Evolutionary conservation across 2,797 vertebrate species (phyloP).

Genomic region (Aphelocoma californica): DNA sequence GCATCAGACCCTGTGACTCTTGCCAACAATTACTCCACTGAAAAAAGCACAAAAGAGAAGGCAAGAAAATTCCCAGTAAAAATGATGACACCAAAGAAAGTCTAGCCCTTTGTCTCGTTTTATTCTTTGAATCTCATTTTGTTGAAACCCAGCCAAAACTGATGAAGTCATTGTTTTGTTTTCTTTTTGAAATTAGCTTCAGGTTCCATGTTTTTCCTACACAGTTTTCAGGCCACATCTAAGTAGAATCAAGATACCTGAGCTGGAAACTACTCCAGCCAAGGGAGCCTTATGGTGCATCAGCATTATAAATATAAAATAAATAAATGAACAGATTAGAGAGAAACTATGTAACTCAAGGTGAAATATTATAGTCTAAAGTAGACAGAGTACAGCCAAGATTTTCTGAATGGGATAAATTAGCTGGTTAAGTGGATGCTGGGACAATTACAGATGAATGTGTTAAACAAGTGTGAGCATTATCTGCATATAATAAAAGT

Average conservation of each 20-base stretch:
- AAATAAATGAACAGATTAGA: not conserved
- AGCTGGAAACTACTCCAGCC: not conserved
- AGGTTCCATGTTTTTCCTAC: not conserved
- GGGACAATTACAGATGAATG: not conserved
- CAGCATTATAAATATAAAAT: not conserved
- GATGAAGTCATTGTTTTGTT: slow-evolving; percentile 66
- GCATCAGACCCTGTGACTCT: slow-evolving; percentile 33
- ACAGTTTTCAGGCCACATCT: not conserved
- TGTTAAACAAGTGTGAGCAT: not conserved
- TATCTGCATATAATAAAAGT: not conserved
- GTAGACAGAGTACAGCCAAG: not conserved
- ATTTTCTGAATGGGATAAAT: not conserved
- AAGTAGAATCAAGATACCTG: not conserved
- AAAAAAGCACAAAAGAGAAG: slow-evolving; percentile 49
- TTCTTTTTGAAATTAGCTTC: slow-evolving; percentile 51
- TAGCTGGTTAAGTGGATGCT: not conserved
- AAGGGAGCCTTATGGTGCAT: not conserved
- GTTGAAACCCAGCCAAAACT: slow-evolving; percentile 46
- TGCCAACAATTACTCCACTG: slow-evolving; percentile 53
- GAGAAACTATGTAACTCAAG: not conserved
- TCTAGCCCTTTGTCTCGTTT: slow-evolving; percentile 66
- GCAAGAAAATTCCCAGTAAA: slow-evolving; percentile 64
- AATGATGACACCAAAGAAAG: slow-evolving; percentile 66
- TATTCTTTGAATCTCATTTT: slow-evolving; percentile 42
- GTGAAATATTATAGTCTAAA: not conserved